Base-by-base conservation (phyloP, 2,888 invertebrate genomes). In the Stegophylla sp. region DNA sequence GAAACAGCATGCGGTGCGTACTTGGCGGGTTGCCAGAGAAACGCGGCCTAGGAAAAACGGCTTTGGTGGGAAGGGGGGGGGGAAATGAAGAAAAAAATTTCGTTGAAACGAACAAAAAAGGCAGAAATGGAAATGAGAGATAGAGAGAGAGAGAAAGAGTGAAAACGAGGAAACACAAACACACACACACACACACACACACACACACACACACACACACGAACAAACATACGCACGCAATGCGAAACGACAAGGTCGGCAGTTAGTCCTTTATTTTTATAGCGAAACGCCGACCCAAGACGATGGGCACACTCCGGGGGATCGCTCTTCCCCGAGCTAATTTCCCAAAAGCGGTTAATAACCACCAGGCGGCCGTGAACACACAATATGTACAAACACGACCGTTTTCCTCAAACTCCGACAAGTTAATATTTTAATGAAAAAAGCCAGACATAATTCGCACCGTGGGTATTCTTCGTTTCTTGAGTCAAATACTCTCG, bases 361-460 rank as follows among this genome's bases (percentile, higher is more conserved):
- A 66, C 41, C 64, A 15, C n/a, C n/a, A n/a, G n/a, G 51, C 17
- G 26, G 5, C n/a, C n/a, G n/a, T 3, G 34, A 34, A 7, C 34
- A 34, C 34, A 75, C 20, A 10, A 74, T 34, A 4, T 59, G 63
- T 34, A 3, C 43, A 61, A 64, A 75, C 74, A 45, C 34, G 7
- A 23, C 20, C 51, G 48, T 64, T 45, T 75, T 34, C 28, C 45
- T 7, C 63, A 1, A 28, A 63, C 48, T n/a, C n/a, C n/a, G n/a
- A n/a, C n/a, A n/a, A n/a, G 48, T 74, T 74, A 63, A 48, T 64
- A 34, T 63, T 63, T 63, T 51, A 51, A 75, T 51, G 51, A 75
- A 63, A 75, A 75, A n/a, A n/a, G n/a, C n/a, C n/a, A n/a, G n/a
- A n/a, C n/a, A n/a, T n/a, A n/a, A n/a, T n/a, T n/a, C n/a, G n/a